Evolutionary conservation across 2,888 invertebrate genomes (phyloP).

Genomic region (Octonoba sinensis): DNA sequence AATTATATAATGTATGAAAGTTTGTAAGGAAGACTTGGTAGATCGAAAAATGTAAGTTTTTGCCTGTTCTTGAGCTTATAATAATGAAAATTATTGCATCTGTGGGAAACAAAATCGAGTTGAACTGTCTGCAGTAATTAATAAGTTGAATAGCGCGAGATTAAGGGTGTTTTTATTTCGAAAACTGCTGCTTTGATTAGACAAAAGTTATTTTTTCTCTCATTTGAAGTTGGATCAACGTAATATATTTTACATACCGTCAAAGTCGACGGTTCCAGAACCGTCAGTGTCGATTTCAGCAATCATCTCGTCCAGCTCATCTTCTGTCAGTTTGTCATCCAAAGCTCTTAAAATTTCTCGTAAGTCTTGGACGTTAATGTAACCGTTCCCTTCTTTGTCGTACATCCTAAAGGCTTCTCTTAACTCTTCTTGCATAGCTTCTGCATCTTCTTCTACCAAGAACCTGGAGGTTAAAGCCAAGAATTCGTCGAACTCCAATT

Average conservation of each 20-base stretch:
- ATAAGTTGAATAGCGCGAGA: too few species aligned
- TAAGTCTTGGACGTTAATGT: constrained; percentile 71
- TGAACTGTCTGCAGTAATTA: too few species aligned
- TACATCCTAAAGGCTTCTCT: constrained; percentile 98
- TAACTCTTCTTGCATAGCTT: constrained; percentile 97
- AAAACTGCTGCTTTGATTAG: neutral
- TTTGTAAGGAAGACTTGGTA: too few species aligned
- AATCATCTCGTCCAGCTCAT: constrained; percentile 76
- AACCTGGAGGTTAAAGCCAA: constrained; percentile 95
- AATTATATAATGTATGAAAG: too few species aligned
- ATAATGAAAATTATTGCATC: too few species aligned
- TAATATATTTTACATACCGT: constrained; percentile 74
- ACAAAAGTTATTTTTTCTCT: neutral
- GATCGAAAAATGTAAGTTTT: too few species aligned
- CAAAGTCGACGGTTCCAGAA: constrained; percentile 98
- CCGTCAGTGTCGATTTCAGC: constrained; percentile 75
- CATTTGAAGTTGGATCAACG: neutral
- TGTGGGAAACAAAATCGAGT: too few species aligned
- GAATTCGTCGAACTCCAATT: constrained; percentile 96
- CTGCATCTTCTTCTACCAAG: constrained; percentile 97
- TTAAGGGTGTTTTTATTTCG: neutral
- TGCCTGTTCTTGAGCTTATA: too few species aligned
- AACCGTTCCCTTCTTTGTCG: constrained; percentile 85
- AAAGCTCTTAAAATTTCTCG: constrained; percentile 74
- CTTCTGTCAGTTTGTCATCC: constrained; percentile 75